phyloP scores from a whole-genome alignment of 2,797 vertebrate genomes.

The Choloepus didactylus region DNA sequence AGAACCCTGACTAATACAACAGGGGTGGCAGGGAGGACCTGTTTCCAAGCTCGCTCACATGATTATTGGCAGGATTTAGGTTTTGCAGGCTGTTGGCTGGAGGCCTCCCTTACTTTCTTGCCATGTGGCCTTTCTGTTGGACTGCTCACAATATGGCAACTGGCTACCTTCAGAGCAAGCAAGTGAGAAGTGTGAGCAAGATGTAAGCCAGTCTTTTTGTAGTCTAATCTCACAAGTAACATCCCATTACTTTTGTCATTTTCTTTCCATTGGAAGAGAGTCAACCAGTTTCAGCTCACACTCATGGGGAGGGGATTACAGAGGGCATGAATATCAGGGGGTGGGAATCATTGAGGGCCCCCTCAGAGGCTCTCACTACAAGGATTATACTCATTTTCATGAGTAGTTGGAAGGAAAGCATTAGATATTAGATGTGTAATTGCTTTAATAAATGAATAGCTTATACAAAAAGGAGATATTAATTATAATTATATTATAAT shows the following conservation, averaged over 20 bases:
- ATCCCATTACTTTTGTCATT: background rate
- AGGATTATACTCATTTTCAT: background rate
- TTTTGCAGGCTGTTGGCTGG: background rate
- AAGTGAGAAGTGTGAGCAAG: background rate
- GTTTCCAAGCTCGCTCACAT: background rate
- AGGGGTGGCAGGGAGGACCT: background rate
- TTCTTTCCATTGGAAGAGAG: background rate
- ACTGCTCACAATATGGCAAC: background rate
- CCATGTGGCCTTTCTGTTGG: background rate
- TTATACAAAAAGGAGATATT: background rate
- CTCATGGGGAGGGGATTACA: background rate
- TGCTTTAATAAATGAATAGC: constrained; percentile 24
- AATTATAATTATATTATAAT: background rate
- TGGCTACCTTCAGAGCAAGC: background rate
- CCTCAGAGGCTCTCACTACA: background rate
- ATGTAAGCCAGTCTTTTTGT: background rate
- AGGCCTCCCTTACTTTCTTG: background rate
- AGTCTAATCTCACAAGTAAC: background rate
- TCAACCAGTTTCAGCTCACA: background rate
- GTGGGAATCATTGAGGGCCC: rapidly evolving
- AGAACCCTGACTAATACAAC: too few relatives aligned
- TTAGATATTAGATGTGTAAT: background rate
- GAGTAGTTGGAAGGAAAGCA: background rate
- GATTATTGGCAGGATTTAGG: background rate
- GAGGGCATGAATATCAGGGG: background rate